Base-by-base conservation (phyloP, 2,113 vertebrate species). In the Sylvilagus bachmani region DNA sequence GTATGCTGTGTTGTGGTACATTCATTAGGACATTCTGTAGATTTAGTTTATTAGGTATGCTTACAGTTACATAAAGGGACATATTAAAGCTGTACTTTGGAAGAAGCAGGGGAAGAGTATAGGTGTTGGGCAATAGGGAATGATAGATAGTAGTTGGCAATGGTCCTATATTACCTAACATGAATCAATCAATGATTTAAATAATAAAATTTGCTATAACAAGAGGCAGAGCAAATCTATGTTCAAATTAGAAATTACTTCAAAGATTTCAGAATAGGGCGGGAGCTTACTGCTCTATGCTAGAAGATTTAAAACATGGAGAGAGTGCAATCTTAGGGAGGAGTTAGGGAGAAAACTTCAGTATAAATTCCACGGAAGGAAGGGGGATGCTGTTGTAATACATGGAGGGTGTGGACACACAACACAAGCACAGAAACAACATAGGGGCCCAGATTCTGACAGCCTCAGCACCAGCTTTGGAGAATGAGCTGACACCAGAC, bases 221-320 rank as follows among this genome's bases (percentile, higher is more conserved):
- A 58, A 75, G 24, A 21, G 69, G 12, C 16, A 21, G 53, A 53
- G 24, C 11, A 64, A 17, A 33, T 4, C 6, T 58, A 44, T 70
- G 69, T 82, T 77, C 62, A 95, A 62, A 55, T 87, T 44, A 86
- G 31, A 77, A 77, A 87, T 81, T 81, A 90, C 10, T 62, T 87
- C 64, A 69, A 44, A 44, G 44, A 44, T 44, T 6, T 6, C 44
- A 44, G 44, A 44, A 44, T 44, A 44, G 44, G 44, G 6, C 1
- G 44, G 44, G 44, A 44, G 44, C 44, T 44, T 44, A 44, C 44
- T 44, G 44, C 44, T 44, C 44, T 44, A 44, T 6, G 44, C 44
- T 44, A 44, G 44, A 44, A 44, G 44, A 44, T 6, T 44, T 44
- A 44, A 44, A 44, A 44, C 44, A 44, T 44, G 44, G 44, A 44